Base-by-base conservation (phyloP, 2,113 vertebrate genomes). In the Hydropotes inermis region DNA sequence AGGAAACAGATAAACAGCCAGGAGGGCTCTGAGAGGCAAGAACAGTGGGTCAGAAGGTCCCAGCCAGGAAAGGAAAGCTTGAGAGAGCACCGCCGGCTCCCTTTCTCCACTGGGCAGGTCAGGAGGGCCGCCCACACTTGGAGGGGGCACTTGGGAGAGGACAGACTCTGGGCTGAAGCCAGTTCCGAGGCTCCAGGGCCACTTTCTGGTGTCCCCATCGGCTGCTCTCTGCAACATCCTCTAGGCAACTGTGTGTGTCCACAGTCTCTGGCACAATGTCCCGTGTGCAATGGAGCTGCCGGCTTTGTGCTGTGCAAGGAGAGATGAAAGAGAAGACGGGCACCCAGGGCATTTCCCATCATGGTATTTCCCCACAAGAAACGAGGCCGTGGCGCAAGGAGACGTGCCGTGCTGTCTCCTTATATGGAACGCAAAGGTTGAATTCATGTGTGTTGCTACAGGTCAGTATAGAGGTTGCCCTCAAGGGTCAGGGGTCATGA, bases 221-320 rank as follows among this genome's bases (percentile, higher is more conserved):
- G 30, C 6, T 78, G 47, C 36, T 36, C 27, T 87, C 83, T 81
- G 60, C 50, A 92, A 97, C 13, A 15, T 50, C 45, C 57, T 58
- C 97, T 97, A 79, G 45, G 97, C 79, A 97, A 97, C n/a, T 2
- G 4, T 28, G 17, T 58, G 23, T 87, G 64, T 54, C 67, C 95
- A 88, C 82, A 84, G 57, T 5, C 45, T 79, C 93, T 87, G 95
- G 92, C 92, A 79, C 61, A 64, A 97, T 21, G 79, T 43, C 67
- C 60, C 39, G 0, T 61, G 86, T 87, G 83, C 67, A 85, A 88
- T 27, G 50, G 17, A 76, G 17, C 55, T 85, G 67, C 57, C 15
- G 1, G 39, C 13, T 30, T 28, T 45, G 30, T 19, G 43, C 5
- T 58, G 47, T 89, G 36, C 78, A 79, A 87, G 55, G 58, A 87